A percentile compares a stretch with the other conserved stretches of the same genome.
Conservation (phyloP, 1,140 invertebrate genomes). For the Chelonus insularis region DNA sequence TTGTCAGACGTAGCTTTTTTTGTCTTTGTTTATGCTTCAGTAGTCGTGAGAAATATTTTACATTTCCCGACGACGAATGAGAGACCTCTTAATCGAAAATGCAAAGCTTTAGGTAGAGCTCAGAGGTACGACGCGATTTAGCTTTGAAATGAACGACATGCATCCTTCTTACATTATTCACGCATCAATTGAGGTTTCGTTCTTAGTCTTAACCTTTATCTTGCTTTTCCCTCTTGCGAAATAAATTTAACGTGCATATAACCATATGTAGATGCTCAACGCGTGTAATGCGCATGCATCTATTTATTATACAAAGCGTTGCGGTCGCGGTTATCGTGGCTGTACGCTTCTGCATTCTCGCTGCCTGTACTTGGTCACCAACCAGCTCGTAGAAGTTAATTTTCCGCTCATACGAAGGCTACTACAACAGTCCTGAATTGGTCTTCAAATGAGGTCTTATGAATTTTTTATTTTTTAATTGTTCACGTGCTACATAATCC, state of each 20-base stretch:
- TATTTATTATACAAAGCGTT: constrained; percentile 29
- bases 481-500: no score
- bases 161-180: constrained; percentile 21
- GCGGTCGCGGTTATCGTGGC: constrained; percentile 24
- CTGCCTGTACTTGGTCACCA: background rate
- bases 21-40: no score
- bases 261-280: background rate
- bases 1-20: no score
- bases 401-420: constrained; percentile 8
- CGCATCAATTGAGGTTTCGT: constrained; percentile 18
- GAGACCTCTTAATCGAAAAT: background rate
- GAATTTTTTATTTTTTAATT: constrained; percentile 18
- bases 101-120: background rate
- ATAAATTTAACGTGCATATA: background rate
- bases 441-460: background rate
- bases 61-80: background rate
- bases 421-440: background rate
- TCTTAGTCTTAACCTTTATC: background rate
- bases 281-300: constrained; percentile 9
- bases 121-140: constrained; percentile 13
- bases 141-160: constrained; percentile 20
- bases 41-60: no score
- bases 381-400: constrained; percentile 24
- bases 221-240: background rate
- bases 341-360: background rate